These are phyloP conservation scores for Axea sp. DNA, from an alignment of 2,888 invertebrate species.

Conservation along the genomic window DNA sequence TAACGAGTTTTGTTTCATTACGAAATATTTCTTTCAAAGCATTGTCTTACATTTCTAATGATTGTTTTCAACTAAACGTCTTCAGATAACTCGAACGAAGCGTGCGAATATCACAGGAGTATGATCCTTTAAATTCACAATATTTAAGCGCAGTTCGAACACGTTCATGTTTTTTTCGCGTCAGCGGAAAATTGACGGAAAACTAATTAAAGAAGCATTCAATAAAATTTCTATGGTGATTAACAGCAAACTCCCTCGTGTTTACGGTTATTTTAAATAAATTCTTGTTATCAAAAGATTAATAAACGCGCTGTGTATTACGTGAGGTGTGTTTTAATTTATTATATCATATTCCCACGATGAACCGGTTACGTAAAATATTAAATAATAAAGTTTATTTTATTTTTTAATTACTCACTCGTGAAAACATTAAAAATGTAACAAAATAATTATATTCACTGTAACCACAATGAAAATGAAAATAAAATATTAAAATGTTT, in stretches of 20 bases:
- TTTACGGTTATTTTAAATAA: no score
- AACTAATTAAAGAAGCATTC: no score
- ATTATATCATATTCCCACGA: not conserved
- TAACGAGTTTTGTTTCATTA: not conserved
- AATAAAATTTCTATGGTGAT: no score
- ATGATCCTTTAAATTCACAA: slow-evolving; percentile 8
- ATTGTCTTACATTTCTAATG: not conserved
- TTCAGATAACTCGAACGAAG: slow-evolving; percentile 15
- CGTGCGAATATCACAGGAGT: slow-evolving; percentile 10
- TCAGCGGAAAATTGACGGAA: slow-evolving; percentile 27
- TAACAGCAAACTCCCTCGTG: no score
- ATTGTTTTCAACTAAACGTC: not conserved
- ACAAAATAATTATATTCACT: no score
- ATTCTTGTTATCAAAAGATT: no score
- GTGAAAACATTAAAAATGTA: not conserved
- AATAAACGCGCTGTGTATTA: no score
- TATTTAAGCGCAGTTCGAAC: slow-evolving; percentile 4
- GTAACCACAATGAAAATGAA: no score
- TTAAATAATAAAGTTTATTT: slow-evolving; percentile 1
- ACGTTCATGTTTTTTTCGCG: no score
- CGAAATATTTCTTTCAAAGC: slow-evolving; percentile 7
- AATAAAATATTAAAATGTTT: no score
- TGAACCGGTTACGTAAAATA: not conserved
- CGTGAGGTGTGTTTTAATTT: slow-evolving; percentile 11
- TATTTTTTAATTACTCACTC: slow-evolving; percentile 4